Evolutionary conservation across 2,113 vertebrate genomes (phyloP), one percentile per base, ranked within the genome.

Genomic region (Microcebus jonahi): DNA sequence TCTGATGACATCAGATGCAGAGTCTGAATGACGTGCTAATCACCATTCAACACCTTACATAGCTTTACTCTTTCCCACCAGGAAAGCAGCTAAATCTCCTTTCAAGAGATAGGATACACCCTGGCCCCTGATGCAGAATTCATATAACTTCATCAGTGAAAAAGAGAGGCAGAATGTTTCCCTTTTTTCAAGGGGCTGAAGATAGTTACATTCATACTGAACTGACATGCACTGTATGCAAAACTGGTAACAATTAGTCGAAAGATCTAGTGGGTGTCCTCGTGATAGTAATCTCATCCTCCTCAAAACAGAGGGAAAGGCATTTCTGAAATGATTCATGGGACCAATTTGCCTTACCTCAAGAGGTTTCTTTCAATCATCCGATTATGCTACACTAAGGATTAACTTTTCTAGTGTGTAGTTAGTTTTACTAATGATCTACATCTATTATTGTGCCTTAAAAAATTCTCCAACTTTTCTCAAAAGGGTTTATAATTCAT

Each of bases 401-500:
- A 20, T 88, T 45, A 79, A 34, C 23, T 67, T 91, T 80, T 68
- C 14, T 48, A n/a, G 4, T 29, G 10, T 3, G 0, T 53, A 80
- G 8, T n/a, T 70, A 75, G 50, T 67, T 85, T 31, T 68, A 93
- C n/a, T 13, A 53, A 14, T 42, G 11, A 57, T 20, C 18, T 48
- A 27, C 20, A 71, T 20, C 68, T 31, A 68, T 34, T 15, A 80
- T 48, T 90, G 21, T 50, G 86, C 23, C n/a, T 86, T 88, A 86
- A 67, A 68, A 82, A 91, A 63, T 83, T 93, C 48, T 70, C 23
- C 59, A 87, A 5, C 20, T 95, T 94, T 84, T 75, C n/a, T 79
- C 45, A 36, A 71, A 75, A n/a, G 4, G 13, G 20, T 82, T 71
- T 95, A 71, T 88, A 63, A 79, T 83, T 55, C 53, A 14, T 76